phyloP scores from a whole-genome alignment of 2,797 vertebrate genomes.

The Eospalax fontanierii region DNA sequence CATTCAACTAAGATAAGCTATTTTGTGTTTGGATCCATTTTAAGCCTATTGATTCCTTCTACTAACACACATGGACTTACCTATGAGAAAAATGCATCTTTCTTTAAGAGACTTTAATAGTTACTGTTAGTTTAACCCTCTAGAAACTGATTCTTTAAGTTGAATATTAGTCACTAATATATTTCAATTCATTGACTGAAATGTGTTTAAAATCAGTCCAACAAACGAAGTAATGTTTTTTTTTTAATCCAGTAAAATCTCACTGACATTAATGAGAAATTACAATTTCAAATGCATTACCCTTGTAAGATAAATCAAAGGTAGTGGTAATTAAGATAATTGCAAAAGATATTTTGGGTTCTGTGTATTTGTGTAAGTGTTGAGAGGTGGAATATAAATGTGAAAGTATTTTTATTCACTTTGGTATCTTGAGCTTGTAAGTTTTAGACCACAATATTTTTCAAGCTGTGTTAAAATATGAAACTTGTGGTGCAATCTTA shows the following conservation, averaged over 20 bases:
- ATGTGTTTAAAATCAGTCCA: constrained; percentile 54
- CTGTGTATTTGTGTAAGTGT: constrained; percentile 73
- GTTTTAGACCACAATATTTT: constrained; percentile 57
- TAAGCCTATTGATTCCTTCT: not conserved
- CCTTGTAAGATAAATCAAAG: constrained; percentile 85
- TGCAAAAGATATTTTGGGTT: constrained; percentile 86
- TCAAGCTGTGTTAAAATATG: constrained; percentile 61
- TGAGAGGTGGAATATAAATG: constrained; percentile 84
- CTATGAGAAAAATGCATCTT: not conserved
- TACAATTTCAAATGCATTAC: constrained; percentile 86
- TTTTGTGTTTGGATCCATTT: constrained; percentile 43
- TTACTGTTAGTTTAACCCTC: not conserved
- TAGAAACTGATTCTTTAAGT: constrained; percentile 34
- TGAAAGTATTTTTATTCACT: constrained; percentile 80
- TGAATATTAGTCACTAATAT: constrained; percentile 62
- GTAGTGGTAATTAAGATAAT: constrained; percentile 86
- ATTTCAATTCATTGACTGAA: constrained; percentile 50
- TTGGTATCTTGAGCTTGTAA: constrained; percentile 57
- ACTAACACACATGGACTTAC: not conserved
- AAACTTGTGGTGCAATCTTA: constrained; percentile 1
- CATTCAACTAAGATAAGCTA: not conserved
- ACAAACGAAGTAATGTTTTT: constrained; percentile 65
- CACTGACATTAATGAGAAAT: constrained; percentile 82
- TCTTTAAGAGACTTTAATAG: constrained; percentile 1
- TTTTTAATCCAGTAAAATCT: constrained; percentile 74